Base-by-base conservation (phyloP, 1,140 invertebrate species). In the Callitettix versicolor region DNA sequence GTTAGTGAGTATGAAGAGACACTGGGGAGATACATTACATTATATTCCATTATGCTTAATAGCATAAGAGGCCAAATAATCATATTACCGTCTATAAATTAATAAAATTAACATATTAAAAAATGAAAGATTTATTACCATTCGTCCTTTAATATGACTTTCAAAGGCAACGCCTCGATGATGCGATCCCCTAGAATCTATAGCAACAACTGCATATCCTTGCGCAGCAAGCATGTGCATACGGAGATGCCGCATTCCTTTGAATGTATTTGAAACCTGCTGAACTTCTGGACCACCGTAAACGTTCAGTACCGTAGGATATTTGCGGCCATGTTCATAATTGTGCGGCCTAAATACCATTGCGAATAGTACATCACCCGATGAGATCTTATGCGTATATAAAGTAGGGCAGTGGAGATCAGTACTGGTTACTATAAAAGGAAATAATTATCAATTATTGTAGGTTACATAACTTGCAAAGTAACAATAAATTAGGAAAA, bases 201-300 rank as follows among this genome's bases (percentile, higher is more conserved):
- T 87, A 12, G 90, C 81, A 26, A 99, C 82, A 1, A 99, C 95
- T 67, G 89, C 93, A 72, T 97, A 99, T 0, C 95, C 96, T 62
- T 95, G 81, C n/a, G 91, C 84, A 7, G 94, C 89, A 46, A 98
- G 73, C 80, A 98, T 95, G 63, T 97, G 91, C 79, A 95, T 88
- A 51, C 93, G 78, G 14, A 95, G 73, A 67, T 96, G 90, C 55
- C 92, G 79, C 74, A 87, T 86, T 55, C 88, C 89, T 86, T 95
- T 95, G 68, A 94, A 97, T 18, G 85, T 87, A 73, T 99, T 98
- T 30, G 89, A 91, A 34, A 99, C 95, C 30, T 96, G 79, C 76
- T 98, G 95, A 21, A 98, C 93, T 70, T 96, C 93, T 0, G 95
- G 95, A 12, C 96, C 95, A 21, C 94, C 96, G 69, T 99, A 99